A percentile compares a stretch with the other conserved stretches of the same genome.
Evolutionary conservation across 1,140 invertebrate species (phyloP).

Genomic region (Aphis gossypii): DNA sequence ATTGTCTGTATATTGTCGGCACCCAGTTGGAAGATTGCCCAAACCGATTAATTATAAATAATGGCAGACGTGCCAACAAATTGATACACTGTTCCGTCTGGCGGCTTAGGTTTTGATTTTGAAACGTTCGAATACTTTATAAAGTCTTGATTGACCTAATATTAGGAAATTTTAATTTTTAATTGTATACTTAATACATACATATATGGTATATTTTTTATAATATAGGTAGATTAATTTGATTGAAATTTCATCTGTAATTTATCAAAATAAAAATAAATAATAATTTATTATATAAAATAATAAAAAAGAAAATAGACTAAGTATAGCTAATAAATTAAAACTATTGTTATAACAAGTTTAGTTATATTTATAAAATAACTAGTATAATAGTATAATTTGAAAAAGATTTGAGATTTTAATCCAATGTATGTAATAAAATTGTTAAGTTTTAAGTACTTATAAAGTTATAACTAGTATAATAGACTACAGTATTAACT

Average conservation of each 20-base stretch:
- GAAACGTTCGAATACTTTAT: conserved; percentile 8
- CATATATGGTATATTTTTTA: background rate
- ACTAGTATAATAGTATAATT: too few species aligned
- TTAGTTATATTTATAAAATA: too few species aligned
- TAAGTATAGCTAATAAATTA: background rate
- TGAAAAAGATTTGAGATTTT: too few species aligned
- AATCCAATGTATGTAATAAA: too few species aligned
- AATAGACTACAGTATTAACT: too few species aligned
- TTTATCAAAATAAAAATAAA: background rate
- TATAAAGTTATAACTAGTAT: too few species aligned
- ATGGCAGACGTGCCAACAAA: conserved; percentile 41
- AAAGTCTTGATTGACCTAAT: conserved; percentile 41
- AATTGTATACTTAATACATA: background rate
- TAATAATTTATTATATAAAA: background rate
- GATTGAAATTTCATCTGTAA: background rate
- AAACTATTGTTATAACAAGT: background rate
- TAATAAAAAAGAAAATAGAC: background rate
- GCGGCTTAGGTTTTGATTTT: conserved; percentile 26
- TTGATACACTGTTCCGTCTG: conserved; percentile 33
- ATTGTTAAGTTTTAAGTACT: too few species aligned
- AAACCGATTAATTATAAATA: conserved; percentile 40
- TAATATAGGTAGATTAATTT: background rate
- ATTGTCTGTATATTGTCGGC: background rate
- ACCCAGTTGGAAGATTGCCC: conserved; percentile 41
- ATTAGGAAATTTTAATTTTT: background rate